phyloP scores from a whole-genome alignment of 2,888 invertebrate genomes.

The Diabrotica balteata region DNA sequence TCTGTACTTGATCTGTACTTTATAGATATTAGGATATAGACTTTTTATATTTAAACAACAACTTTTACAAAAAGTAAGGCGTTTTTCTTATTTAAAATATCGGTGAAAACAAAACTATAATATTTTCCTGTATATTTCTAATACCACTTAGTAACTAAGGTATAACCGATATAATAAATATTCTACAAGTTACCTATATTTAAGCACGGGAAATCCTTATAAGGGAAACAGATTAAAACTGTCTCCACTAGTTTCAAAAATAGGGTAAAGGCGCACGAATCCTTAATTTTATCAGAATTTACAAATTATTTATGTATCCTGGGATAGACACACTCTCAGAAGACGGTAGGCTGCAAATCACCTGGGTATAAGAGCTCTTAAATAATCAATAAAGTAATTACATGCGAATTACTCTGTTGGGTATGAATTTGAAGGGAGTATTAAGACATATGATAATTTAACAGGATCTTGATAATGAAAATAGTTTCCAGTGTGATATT shows the following conservation, averaged over 20 bases:
- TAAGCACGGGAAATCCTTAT: no score
- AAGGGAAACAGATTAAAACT: neutral
- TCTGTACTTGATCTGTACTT: no score
- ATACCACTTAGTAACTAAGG: no score
- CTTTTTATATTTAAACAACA: no score
- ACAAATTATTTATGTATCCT: slow-evolving; percentile 6
- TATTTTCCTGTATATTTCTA: no score
- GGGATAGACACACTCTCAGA: slow-evolving; percentile 8
- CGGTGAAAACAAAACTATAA: no score
- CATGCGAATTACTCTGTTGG: slow-evolving; percentile 13
- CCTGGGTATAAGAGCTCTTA: slow-evolving; percentile 11
- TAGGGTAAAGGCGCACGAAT: neutral
- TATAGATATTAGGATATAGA: no score
- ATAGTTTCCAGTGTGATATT: neutral
- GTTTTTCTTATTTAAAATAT: no score
- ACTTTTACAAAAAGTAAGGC: no score
- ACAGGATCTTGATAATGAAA: slow-evolving; percentile 1
- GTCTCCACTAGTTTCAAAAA: slow-evolving; percentile 3
- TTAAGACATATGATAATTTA: slow-evolving; percentile 9
- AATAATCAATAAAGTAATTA: slow-evolving; percentile 16
- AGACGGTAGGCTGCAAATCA: slow-evolving; percentile 8
- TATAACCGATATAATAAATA: no score
- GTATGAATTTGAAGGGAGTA: slow-evolving; percentile 1
- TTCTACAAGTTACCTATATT: no score
- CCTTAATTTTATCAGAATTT: slow-evolving; percentile 7